Conservation (phyloP, 2,888 invertebrate genomes). For the Caenorhabditis becei region DNA sequence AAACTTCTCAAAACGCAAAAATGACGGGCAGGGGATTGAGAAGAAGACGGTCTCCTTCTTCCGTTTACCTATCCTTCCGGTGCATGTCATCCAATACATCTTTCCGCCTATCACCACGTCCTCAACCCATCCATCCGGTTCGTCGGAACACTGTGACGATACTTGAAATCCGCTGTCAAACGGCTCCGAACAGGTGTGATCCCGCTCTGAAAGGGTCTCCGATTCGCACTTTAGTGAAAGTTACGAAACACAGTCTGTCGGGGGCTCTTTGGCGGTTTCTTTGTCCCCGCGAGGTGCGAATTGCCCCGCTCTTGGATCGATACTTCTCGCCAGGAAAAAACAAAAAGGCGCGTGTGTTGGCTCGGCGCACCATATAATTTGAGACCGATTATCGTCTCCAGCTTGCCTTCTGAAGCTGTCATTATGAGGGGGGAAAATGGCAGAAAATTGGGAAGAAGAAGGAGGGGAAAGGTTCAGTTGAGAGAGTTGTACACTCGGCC, state of each 20-base stretch:
- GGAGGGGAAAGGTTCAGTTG: conserved; percentile 2
- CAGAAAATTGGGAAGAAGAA: not conserved
- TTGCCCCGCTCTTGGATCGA: too few species aligned
- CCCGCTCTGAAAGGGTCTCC: not conserved
- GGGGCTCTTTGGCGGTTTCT: not conserved
- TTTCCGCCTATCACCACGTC: not conserved
- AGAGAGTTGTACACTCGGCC: not conserved
- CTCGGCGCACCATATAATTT: conserved; percentile 27
- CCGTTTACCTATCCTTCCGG: not conserved
- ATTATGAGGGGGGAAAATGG: conserved; percentile 3
- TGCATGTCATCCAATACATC: not conserved
- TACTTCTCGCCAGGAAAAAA: not conserved
- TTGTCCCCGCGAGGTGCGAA: conserved; percentile 8
- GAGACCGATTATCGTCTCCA: conserved; percentile 22
- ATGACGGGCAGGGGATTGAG: too few species aligned
- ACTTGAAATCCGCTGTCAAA: not conserved
- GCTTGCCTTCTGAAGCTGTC: conserved; percentile 8
- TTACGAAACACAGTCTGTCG: not conserved
- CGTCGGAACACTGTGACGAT: not conserved
- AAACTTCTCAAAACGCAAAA: too few species aligned
- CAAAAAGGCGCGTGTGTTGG: not conserved
- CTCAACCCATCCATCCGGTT: not conserved
- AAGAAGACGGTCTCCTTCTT: too few species aligned
- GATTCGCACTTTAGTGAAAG: not conserved
- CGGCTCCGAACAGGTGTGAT: not conserved